Evolutionary conservation across 1,140 invertebrate genomes (phyloP), one percentile per base, ranked within the genome.

Genomic region (Apocrypta bakeri): DNA sequence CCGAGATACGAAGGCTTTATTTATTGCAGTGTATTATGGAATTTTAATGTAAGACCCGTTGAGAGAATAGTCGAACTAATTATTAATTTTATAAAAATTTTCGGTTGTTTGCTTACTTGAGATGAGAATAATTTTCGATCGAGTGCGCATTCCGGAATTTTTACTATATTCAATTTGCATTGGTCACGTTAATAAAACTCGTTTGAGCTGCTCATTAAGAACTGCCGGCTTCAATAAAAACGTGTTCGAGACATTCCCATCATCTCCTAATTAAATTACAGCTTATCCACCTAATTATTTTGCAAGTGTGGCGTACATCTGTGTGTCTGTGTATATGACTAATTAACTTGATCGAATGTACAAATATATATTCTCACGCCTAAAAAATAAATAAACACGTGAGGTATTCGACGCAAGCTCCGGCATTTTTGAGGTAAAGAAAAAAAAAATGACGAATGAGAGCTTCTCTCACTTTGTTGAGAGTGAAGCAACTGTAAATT

Each of bases 401-500:
- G 42, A 1, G 14, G 42, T 48, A 1, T 48, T 48, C 14, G 42
- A 42, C 9, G 40, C 40, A 1, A 42, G 3, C 68, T 77, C 66
- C 68, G 64, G 48, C 76, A 69, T 69, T 68, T 69, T n/a, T n/a
- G n/a, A n/a, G n/a, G n/a, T n/a, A n/a, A n/a, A n/a, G n/a, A n/a
- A n/a, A n/a, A 42, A 78, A 78, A 48, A 48, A 37, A 42, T n/a
- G 61, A 25, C 25, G n/a, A 64, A 64, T 40, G 31, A 42, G 56
- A 31, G 42, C 63, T 12, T 9, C 11, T 12, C 21, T 7, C 24
- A 33, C 33, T 78, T 78, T 78, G 69, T 69, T 33, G 69, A 37
- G 21, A 63, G 76, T 64, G 64, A 68, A 24, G 25, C 6, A 66
- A 37, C 64, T 78, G 64, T 68, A 42, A 27, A 78, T 64, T 61